Evolutionary conservation across 2,797 vertebrate species (phyloP).

Genomic region (Huso huso): DNA sequence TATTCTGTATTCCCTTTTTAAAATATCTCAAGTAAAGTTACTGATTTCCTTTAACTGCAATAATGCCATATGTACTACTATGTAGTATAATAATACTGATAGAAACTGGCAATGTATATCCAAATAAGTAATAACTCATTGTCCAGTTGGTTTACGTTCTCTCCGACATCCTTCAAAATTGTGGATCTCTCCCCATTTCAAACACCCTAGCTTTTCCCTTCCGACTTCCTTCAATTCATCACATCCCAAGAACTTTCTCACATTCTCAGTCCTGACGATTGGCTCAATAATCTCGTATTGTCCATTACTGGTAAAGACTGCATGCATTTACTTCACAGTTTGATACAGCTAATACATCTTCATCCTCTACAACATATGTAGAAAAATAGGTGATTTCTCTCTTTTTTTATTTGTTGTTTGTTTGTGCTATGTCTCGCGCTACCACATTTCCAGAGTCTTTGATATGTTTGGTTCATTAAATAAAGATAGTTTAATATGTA

Average conservation of each 20-base stretch:
- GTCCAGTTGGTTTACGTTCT: not conserved
- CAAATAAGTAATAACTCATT: slow-evolving; percentile 30
- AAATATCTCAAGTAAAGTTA: slow-evolving; percentile 28
- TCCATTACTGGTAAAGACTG: slow-evolving; percentile 2
- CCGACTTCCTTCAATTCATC: not conserved
- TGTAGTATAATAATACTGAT: slow-evolving; percentile 39
- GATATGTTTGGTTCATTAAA: slow-evolving; percentile 34
- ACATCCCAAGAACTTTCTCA: not conserved
- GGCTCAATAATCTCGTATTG: not conserved
- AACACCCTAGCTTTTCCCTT: slow-evolving; percentile 9
- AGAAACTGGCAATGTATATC: slow-evolving; percentile 31
- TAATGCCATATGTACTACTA: slow-evolving; percentile 32
- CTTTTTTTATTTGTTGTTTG: not conserved
- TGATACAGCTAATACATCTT: slow-evolving; percentile 5
- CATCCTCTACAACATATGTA: slow-evolving; percentile 5
- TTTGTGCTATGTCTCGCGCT: not conserved
- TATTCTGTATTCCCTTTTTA: slow-evolving; percentile 17
- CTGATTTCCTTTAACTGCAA: slow-evolving; percentile 16
- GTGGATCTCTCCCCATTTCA: not conserved
- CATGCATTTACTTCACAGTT: slow-evolving; percentile 22
- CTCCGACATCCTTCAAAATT: slow-evolving; percentile 11
- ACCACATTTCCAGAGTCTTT: slow-evolving; percentile 17
- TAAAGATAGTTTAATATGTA: slow-evolving; percentile 36
- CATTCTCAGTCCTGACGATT: slow-evolving; percentile 4
- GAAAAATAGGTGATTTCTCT: not conserved